Conservation (phyloP, 2,888 invertebrate genomes). For the Thymelicus sylvestris region DNA sequence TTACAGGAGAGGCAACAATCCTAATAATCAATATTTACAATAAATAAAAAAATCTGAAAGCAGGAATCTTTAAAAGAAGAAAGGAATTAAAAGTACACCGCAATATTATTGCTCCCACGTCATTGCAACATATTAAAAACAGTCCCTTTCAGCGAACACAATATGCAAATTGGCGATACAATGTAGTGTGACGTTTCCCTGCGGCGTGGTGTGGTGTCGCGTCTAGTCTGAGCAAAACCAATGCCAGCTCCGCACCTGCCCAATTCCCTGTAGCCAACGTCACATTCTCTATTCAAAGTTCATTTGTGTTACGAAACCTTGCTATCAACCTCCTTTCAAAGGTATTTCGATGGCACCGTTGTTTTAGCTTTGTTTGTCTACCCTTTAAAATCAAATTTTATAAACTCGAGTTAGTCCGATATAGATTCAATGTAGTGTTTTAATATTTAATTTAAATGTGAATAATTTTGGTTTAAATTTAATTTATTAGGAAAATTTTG, state of each 20-base stretch:
- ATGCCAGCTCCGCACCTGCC: conserved; percentile 66
- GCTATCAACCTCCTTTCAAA: conserved; percentile 23
- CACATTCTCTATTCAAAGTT: conserved; percentile 36
- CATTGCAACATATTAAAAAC: conserved; percentile 1
- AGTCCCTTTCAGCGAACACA: conserved; percentile 32
- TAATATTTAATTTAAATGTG: too few relatives aligned
- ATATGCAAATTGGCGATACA: conserved; percentile 68
- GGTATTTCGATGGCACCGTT: conserved; percentile 8
- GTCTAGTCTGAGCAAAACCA: conserved; percentile 58
- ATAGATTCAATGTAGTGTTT: too few relatives aligned
- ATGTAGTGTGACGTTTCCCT: conserved; percentile 57
- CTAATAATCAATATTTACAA: too few relatives aligned
- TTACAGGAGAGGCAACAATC: too few relatives aligned
- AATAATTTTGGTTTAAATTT: too few relatives aligned
- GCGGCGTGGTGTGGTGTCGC: conserved; percentile 46
- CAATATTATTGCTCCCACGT: too few relatives aligned
- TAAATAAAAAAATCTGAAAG: too few relatives aligned
- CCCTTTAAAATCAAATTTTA: background rate
- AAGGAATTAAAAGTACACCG: too few relatives aligned
- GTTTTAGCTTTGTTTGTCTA: conserved; percentile 10
- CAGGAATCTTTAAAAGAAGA: too few relatives aligned
- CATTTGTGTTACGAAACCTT: conserved; percentile 28
- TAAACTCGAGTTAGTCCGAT: background rate
- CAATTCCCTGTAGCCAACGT: conserved; percentile 52
- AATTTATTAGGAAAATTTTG: too few relatives aligned